phyloP scores from a whole-genome alignment of 2,113 vertebrate genomes.

The Bufo gargarizans region DNA sequence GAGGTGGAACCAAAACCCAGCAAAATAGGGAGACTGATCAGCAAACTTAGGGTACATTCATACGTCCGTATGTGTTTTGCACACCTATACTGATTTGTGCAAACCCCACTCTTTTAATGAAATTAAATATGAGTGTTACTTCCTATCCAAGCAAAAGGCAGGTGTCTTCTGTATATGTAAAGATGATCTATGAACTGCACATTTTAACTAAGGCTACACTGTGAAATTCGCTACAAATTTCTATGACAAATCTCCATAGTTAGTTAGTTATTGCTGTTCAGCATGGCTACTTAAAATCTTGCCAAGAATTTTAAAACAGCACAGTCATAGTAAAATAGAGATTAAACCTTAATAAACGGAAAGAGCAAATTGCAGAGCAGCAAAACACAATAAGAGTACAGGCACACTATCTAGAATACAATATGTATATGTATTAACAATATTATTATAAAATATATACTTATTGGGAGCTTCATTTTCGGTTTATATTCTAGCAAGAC shows the following conservation, averaged over 20 bases:
- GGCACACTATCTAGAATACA: too few relatives aligned
- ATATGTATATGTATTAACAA: too few relatives aligned
- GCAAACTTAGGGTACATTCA: too few relatives aligned
- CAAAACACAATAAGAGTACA: not conserved
- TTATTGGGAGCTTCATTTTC: not conserved
- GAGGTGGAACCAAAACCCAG: too few relatives aligned
- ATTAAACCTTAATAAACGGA: slow-evolving; percentile 12
- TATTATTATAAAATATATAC: not conserved
- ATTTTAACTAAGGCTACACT: slow-evolving; percentile 44
- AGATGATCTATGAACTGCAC: slow-evolving; percentile 45
- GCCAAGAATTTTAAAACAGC: slow-evolving; percentile 45
- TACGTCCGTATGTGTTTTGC: too few relatives aligned
- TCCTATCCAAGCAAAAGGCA: slow-evolving; percentile 50
- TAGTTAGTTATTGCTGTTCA: slow-evolving; percentile 47
- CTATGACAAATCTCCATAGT: slow-evolving; percentile 40
- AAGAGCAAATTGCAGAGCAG: not conserved
- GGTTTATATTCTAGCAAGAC: too few relatives aligned
- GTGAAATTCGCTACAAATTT: slow-evolving; percentile 51
- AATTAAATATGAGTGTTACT: slow-evolving; percentile 48
- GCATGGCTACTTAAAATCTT: slow-evolving; percentile 44
- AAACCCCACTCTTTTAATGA: slow-evolving; percentile 26
- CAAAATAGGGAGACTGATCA: too few relatives aligned
- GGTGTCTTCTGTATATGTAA: slow-evolving; percentile 42
- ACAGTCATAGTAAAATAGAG: not conserved
- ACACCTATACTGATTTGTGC: too few relatives aligned